Base-by-base conservation (phyloP, 2,888 invertebrate genomes). In the Molorchus minor region DNA sequence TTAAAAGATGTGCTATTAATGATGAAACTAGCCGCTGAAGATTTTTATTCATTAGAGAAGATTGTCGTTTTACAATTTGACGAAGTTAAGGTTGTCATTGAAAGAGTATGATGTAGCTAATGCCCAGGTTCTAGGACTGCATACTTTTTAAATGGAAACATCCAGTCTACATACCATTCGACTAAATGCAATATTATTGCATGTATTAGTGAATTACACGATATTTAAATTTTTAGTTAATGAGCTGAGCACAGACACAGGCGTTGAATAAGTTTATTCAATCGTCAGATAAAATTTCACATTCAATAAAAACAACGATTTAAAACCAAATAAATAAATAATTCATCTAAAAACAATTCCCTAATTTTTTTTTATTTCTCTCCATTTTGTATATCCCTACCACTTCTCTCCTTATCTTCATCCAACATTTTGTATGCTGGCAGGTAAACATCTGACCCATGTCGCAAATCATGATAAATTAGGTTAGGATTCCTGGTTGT, bases 401-500 rank as follows among this genome's bases (percentile, higher is more conserved):
- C 89, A 33, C 84, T 83, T 52, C 92, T 81, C 77, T 93, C 92
- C 44, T 83, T 74, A 0, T 81, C 66, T 0, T 82, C 85, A 67
- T 91, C 87, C 8, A 83, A 63, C 4, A 93, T 82, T 56, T 84
- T 82, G 84, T 92, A 91, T 0, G 95, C 95, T 0, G 94, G 92
- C 30, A 84, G 81, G 80, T 91, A 93, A 19, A 79, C 69, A 56
- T 79, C 78, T 59, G 72, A 77, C 30, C 81, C 87, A 72, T 77
- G 79, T 19, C 62, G 72, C 0, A 68, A 57, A 71, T 87, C 85
- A 12, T 79, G 77, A 64, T 80, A 82, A 33, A 83, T 81, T 56
- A 95, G 81, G 30, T 86, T 82, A 0, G 92, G 91, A 83, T 97
- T 96, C 1, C 88, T 91, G 61, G 85, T 79, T 0, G 96, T 96